Base-by-base conservation (phyloP, 2,113 vertebrate genomes). In the Porphyrio hochstetteri region DNA sequence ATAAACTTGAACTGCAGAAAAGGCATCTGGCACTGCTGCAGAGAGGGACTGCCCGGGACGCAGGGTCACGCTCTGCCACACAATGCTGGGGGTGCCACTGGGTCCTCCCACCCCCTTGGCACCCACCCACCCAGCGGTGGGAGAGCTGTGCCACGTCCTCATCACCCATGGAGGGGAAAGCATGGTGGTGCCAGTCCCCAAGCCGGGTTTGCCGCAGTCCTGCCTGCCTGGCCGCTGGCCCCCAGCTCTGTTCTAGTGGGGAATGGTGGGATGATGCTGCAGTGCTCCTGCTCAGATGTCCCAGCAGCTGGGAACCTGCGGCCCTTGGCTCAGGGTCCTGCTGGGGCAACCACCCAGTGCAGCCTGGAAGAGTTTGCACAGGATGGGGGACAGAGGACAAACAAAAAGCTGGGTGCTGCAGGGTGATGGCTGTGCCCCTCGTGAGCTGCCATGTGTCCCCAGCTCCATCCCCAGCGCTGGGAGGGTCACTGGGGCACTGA, bases 1-100 rank as follows among this genome's bases (percentile, higher is more conserved):
- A 50, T 86, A 78, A 90, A 31, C 53, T 82, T 1, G 0, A 77
- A 72, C 57, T 80, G 74, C 56, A 81, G 6, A 9, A 56, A 33
- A 78, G 50, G 82, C 79, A 86, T 80, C 85, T 71, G 80, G 48
- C 56, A 15, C 72, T 25, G 24, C 60, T 61, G 79, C 81, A 78
- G 79, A n/a, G 70, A 85, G 60, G 67, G 82, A 33, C 46, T 60
- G 86, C 60, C 68, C 2, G 0, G 53, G n/a, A 18, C 3, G 0
- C 2, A 14, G 31, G 71, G 81, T 48, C 24, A 2, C 4, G 18
- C 38, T 40, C n/a, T 18, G 28, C 79, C 4, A 2, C 3, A 3
- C 3, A 7, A 20, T 28, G 5, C 15, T 15, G 4, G 53, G 0
- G 0, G 61, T 29, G 20, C 56, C 27, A 4, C 16, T 1, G 0